Conservation (phyloP, 2,888 invertebrate species). For the Halictus quadricinctus region DNA sequence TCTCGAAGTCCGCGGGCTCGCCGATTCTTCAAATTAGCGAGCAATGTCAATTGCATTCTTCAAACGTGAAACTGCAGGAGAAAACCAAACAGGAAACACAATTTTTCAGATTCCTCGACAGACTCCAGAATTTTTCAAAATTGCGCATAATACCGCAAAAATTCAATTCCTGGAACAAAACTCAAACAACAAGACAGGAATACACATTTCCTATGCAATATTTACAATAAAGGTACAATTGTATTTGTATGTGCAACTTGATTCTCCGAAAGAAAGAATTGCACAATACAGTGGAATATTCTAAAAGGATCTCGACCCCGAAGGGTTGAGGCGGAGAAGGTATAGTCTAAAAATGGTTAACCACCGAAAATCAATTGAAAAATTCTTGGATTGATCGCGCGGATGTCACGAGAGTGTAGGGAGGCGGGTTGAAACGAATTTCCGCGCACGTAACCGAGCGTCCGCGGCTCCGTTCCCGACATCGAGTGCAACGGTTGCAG, state of each 20-base stretch:
- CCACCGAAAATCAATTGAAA: background rate
- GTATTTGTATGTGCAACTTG: background rate
- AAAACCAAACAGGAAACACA: background rate
- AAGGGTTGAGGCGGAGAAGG: too few relatives aligned
- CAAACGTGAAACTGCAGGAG: background rate
- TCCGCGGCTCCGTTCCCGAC: slow-evolving; percentile 1
- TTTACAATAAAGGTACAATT: too few relatives aligned
- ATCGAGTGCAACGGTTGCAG: slow-evolving; percentile 46
- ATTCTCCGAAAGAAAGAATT: background rate
- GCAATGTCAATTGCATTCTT: background rate
- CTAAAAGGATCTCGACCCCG: too few relatives aligned
- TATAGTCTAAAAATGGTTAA: background rate
- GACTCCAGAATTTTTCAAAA: too few relatives aligned
- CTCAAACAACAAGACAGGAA: too few relatives aligned
- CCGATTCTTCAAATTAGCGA: background rate
- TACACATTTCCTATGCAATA: too few relatives aligned
- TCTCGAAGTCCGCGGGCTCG: background rate
- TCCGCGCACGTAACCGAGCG: slow-evolving; percentile 47
- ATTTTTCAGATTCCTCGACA: background rate
- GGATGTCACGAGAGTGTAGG: background rate
- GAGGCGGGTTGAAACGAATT: slow-evolving; percentile 37
- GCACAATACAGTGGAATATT: too few relatives aligned
- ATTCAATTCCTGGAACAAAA: too few relatives aligned
- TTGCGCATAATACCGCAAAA: too few relatives aligned
- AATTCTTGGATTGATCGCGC: background rate